Conservation (phyloP, 2,888 invertebrate species). For the Aporophyla lueneburgensis region DNA sequence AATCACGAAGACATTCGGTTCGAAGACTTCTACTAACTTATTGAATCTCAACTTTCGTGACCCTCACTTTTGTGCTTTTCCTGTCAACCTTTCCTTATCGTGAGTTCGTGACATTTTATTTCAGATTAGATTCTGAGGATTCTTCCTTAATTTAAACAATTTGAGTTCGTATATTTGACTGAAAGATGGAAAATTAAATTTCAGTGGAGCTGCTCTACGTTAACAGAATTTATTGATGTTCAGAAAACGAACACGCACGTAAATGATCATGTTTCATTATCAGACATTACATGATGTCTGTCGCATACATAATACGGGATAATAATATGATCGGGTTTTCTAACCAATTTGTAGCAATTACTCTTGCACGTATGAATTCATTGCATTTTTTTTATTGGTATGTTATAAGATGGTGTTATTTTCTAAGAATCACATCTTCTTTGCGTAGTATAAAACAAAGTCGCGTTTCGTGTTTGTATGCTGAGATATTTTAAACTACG, state of each 20-base stretch:
- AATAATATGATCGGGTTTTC: constrained; percentile 46
- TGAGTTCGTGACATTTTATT: constrained; percentile 43
- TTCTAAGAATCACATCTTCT: neutral
- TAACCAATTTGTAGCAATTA: constrained; percentile 50
- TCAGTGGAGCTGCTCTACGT: constrained; percentile 2
- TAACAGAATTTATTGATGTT: constrained; percentile 25
- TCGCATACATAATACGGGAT: constrained; percentile 33
- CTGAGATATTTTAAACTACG: too few relatives aligned
- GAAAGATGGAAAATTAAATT: constrained; percentile 18
- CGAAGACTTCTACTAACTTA: constrained; percentile 40
- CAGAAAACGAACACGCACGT: constrained; percentile 41
- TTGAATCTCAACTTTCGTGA: constrained; percentile 43
- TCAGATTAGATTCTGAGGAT: constrained; percentile 17
- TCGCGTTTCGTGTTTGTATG: too few relatives aligned
- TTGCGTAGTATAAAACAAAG: too few relatives aligned
- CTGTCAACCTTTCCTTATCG: constrained; percentile 39
- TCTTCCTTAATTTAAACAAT: constrained; percentile 15
- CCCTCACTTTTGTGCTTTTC: constrained; percentile 37
- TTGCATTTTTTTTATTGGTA: constrained; percentile 13
- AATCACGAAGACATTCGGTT: constrained; percentile 37
- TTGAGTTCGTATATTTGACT: constrained; percentile 4
- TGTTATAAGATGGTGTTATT: neutral
- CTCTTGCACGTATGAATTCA: constrained; percentile 46
- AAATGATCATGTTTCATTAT: constrained; percentile 42
- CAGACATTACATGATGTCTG: constrained; percentile 23